Evolutionary conservation across 30 jellyfish, hydroid and myxozoan genomes (phyloP), one percentile per base, ranked within the genome.

Genomic region (Clytia hemisphaerica): DNA sequence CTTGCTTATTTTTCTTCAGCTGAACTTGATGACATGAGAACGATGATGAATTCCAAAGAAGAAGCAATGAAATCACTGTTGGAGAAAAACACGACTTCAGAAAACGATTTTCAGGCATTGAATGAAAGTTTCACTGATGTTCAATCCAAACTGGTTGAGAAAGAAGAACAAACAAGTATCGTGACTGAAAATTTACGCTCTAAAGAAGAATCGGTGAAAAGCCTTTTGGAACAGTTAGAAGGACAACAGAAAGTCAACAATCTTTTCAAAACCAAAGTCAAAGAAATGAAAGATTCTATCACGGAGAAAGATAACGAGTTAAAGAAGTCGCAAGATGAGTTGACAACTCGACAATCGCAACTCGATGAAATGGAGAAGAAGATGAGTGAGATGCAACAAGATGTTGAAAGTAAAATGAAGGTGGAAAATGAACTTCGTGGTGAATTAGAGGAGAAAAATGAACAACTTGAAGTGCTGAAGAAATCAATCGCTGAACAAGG

Each of bases 241-340:
- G 66, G 28, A 12, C 66, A 14, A n/a, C 66, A 51, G 30, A n/a
- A 51, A 51, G 10, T 10, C 66, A 51, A 14, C 21, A 14, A 22
- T 1, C 14, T 14, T 51, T 14, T 51, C 0, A 42, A 67, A 1
- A 18, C 2, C 0, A 15, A 46, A 38, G n/a, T 24, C 5, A 29
- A 27, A 27, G 28, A 38, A 0, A 42, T 67, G 10, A 21, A 37
- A 6, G 6, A 25, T 3, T 4, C 45, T 38, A 38, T 38, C n/a
- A 16, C 37, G 29, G 76, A 67, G 22, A 67, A 67, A 31, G 79
- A 67, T n/a, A n/a, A n/a, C n/a, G n/a, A n/a, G n/a, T n/a, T n/a
- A n/a, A n/a, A n/a, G n/a, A n/a, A n/a, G n/a, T n/a, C n/a, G n/a
- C n/a, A n/a, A n/a, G n/a, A n/a, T n/a, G n/a, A n/a, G n/a, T n/a